Evolutionary conservation across 2,113 vertebrate genomes (phyloP).

Genomic region (Rhinogobius similis): DNA sequence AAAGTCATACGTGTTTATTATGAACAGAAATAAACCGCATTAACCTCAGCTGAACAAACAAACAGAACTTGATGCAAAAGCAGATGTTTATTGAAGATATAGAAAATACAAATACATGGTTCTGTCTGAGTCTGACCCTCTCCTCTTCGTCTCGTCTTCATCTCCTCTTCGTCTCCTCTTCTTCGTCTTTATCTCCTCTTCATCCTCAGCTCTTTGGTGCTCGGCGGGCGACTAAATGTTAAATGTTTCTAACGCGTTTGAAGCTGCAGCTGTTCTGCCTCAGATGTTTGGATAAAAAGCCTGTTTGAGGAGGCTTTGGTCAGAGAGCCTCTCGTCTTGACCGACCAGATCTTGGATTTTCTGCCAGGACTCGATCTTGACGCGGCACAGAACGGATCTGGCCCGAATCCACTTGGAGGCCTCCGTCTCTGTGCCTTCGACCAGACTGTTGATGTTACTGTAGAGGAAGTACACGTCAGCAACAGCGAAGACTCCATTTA

Average conservation of each 20-base stretch:
- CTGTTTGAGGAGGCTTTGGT: not conserved
- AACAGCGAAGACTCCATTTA: conserved; percentile 44
- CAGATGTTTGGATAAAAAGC: not conserved
- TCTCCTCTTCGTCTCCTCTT: not conserved
- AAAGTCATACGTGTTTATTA: not conserved
- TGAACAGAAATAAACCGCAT: not conserved
- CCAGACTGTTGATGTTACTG: conserved; percentile 47
- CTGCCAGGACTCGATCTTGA: conserved; percentile 46
- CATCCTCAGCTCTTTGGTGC: not conserved
- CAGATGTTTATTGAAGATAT: not conserved
- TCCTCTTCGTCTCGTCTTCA: not conserved
- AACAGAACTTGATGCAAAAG: not conserved
- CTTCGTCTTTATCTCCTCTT: not conserved
- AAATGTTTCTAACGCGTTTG: not conserved
- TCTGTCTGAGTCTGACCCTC: not conserved
- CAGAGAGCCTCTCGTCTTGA: not conserved
- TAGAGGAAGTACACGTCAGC: conserved; percentile 52
- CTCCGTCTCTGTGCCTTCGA: conserved; percentile 28
- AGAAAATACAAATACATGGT: not conserved
- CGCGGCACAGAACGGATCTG: conserved; percentile 38
- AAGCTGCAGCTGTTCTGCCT: not conserved
- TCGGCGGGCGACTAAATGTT: not conserved
- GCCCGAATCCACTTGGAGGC: conserved; percentile 46
- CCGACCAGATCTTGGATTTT: conserved; percentile 3
- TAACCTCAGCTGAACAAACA: not conserved